Percentiles rank a stretch among this genome's conserved stretches.
Conservation (phyloP, 2,888 invertebrate species). For the Caenorhabditis sp. region DNA sequence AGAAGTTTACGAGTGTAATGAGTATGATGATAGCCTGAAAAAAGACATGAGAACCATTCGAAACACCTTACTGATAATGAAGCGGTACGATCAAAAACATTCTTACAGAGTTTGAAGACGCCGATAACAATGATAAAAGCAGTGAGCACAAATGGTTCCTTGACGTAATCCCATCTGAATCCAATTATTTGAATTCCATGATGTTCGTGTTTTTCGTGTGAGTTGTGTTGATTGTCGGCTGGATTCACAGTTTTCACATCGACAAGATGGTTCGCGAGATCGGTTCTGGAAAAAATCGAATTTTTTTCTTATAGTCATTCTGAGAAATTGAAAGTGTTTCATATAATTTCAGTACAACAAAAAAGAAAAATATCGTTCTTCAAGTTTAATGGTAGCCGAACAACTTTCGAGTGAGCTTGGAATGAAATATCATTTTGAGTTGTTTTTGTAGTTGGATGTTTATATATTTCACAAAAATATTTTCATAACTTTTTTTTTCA, state of each 20-base stretch:
- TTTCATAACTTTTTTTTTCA: no score
- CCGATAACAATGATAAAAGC: conserved; percentile 74
- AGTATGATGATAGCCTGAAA: conserved; percentile 63
- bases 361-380: no score
- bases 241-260: conserved; percentile 9
- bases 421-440: no score
- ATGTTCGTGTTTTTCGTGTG: conserved; percentile 4
- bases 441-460: no score
- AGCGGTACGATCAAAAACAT: conserved; percentile 20
- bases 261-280: conserved; percentile 1
- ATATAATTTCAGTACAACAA: no score
- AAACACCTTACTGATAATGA: no score
- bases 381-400: no score
- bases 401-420: no score
- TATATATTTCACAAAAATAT: no score
- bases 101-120: conserved; percentile 74
- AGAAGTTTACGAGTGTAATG: conserved; percentile 48
- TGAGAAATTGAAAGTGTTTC: no score
- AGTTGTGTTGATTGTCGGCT: not conserved
- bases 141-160: conserved; percentile 73
- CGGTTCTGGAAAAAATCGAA: conserved; percentile 10
- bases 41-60: conserved; percentile 2
- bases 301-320: no score
- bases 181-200: conserved; percentile 50
- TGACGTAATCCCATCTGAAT: conserved; percentile 67